These are phyloP conservation scores for Apis florea DNA, from an alignment of 1,140 invertebrate genomes.

Conservation along the genomic window DNA sequence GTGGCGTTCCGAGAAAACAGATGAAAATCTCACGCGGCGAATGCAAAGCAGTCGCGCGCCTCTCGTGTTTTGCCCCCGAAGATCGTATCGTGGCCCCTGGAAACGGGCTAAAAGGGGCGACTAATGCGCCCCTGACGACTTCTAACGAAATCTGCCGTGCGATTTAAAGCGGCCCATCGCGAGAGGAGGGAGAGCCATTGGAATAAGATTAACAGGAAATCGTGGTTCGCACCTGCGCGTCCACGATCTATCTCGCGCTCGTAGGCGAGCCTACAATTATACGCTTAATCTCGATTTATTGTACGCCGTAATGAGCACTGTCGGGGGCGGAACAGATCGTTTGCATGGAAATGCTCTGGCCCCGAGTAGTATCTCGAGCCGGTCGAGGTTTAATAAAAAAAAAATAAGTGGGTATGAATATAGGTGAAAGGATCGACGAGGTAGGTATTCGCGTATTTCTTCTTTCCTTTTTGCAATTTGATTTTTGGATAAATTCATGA, in stretches of 20 bases:
- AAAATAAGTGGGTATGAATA: background rate
- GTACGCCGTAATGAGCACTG: conserved; percentile 17
- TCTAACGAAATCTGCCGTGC: conserved; percentile 60
- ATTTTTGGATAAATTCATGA: background rate
- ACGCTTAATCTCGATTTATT: conserved; percentile 39
- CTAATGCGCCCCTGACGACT: conserved; percentile 63
- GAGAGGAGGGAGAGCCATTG: background rate
- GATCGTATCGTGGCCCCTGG: conserved; percentile 67
- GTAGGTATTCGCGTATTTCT: no score
- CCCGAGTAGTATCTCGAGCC: no score
- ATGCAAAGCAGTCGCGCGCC: conserved; percentile 70
- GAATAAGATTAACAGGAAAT: conserved; percentile 37
- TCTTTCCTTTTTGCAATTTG: no score
- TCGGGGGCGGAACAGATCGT: background rate
- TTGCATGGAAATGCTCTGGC: background rate
- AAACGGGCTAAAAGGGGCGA: conserved; percentile 62
- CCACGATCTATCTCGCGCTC: no score
- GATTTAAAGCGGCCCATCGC: conserved; percentile 47
- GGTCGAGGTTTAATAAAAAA: background rate
- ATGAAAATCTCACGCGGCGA: conserved; percentile 72
- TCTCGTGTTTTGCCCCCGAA: conserved; percentile 37
- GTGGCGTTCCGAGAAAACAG: conserved; percentile 72
- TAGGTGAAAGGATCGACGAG: background rate
- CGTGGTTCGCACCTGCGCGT: conserved; percentile 42
- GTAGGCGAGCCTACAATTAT: conserved; percentile 27